Evolutionary conservation across 2,113 vertebrate species (phyloP), one percentile per base, ranked within the genome.

Genomic region (Cathartes aura): DNA sequence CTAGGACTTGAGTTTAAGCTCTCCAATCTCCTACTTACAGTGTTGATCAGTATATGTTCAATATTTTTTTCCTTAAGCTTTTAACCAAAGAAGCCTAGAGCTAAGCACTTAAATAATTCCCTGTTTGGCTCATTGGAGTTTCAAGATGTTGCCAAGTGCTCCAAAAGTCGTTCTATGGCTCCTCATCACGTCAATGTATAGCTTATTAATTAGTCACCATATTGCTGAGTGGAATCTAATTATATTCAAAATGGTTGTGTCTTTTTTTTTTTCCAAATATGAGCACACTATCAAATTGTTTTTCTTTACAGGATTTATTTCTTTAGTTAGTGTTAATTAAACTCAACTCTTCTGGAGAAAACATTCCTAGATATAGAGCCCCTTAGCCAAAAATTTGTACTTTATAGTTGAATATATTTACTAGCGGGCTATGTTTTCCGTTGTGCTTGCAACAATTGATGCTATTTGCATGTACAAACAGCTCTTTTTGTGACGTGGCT

Each of bases 251-350:
- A 78, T 17, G 1, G 6, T 20, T 60, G 2, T 8, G 1, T 62
- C 1, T 23, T 48, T 42, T 29, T 68, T 62, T 34, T n/a, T 42
- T 30, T 8, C 16, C 10, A 58, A 55, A 34, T 42, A 67, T 19
- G 3, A 64, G 2, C 8, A 66, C 14, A 43, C 8, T 74, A 71
- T 50, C 15, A 90, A 63, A 78, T 19, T 45, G 2, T 21, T 75
- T 86, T 94, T 76, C 60, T 70, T 66, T 55, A 66, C 40, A 90
- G 63, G 43, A 68, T 84, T 96, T 93, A 95, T 97, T 95, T 89
- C 32, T 97, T 95, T 56, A 88, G 29, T 78, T 91, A 64, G 38
- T 90, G 50, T 91, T 81, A 95, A 85, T 94, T 95, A 96, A 95
- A 92, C 74, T 95, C 70, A 87, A n/a, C 42, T 93, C 34, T 63